phyloP scores from a whole-genome alignment of 2,888 invertebrate species.

The Drosophila suboccidentalis region DNA sequence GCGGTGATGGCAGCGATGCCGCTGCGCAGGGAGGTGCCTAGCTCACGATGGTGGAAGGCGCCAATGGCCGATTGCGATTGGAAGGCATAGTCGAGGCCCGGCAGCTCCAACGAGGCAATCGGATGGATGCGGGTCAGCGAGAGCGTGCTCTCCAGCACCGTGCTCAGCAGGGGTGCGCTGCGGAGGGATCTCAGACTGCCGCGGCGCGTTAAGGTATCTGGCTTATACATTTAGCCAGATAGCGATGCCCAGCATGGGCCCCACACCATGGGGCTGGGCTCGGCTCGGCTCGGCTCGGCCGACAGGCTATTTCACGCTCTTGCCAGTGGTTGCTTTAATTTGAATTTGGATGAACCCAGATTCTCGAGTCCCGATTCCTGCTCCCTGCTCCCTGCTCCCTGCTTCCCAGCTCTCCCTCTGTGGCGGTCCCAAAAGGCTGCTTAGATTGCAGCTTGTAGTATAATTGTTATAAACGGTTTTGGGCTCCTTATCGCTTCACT shows the following conservation, averaged over 20 bases:
- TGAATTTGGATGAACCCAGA: slow-evolving; percentile 34
- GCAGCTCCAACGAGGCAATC: slow-evolving; percentile 85
- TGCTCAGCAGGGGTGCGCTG: slow-evolving; percentile 86
- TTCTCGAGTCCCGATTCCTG: background rate
- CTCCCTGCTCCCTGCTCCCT: background rate
- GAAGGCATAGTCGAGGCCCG: slow-evolving; percentile 85
- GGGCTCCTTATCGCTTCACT: slow-evolving; percentile 49
- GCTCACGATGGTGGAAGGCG: slow-evolving; percentile 75
- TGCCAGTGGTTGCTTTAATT: slow-evolving; percentile 28
- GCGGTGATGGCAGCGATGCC: slow-evolving; percentile 80
- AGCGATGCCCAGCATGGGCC: slow-evolving; percentile 1
- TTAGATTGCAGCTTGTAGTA: slow-evolving; percentile 32
- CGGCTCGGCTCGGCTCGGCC: background rate
- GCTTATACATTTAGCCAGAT: slow-evolving; percentile 85
- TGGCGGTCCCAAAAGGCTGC: slow-evolving; percentile 30
- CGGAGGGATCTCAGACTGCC: slow-evolving; percentile 86
- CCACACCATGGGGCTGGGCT: background rate
- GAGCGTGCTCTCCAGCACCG: slow-evolving; percentile 85
- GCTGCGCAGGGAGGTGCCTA: slow-evolving; percentile 81
- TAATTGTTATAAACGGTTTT: slow-evolving; percentile 71
- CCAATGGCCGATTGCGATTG: slow-evolving; percentile 81
- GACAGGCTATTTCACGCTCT: slow-evolving; percentile 29
- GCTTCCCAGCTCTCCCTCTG: background rate
- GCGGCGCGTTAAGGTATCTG: slow-evolving; percentile 84
- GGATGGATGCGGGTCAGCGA: slow-evolving; percentile 86